Conservation (phyloP, 2,888 invertebrate genomes). For the Anorthoa munda region DNA sequence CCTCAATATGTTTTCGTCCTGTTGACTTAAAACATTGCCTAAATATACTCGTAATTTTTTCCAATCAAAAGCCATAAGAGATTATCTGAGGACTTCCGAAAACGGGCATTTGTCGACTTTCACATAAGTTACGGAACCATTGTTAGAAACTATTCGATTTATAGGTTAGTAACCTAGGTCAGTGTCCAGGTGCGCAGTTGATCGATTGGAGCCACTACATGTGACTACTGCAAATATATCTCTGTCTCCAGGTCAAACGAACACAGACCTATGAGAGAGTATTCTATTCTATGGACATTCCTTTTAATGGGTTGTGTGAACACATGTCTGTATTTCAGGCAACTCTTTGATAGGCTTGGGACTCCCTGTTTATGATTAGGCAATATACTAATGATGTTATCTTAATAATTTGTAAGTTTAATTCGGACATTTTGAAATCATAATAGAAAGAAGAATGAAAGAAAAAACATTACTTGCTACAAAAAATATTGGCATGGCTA, state of each 20-base stretch:
- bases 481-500: too few relatives aligned
- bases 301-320: background rate
- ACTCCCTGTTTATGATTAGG: background rate
- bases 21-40: too few relatives aligned
- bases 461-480: too few relatives aligned
- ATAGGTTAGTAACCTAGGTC: conserved; percentile 5
- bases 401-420: background rate
- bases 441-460: too few relatives aligned
- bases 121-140: too few relatives aligned
- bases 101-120: background rate
- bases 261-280: background rate
- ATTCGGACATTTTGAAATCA: too few relatives aligned
- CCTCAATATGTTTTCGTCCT: too few relatives aligned
- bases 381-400: background rate
- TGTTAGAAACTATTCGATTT: background rate
- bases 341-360: background rate
- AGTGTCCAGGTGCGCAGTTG: conserved; percentile 9
- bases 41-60: too few relatives aligned
- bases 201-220: conserved; percentile 11
- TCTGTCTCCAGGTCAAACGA: background rate
- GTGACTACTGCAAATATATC: background rate
- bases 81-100: background rate
- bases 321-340: background rate
- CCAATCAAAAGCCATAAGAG: background rate
- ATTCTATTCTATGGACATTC: background rate